Evolutionary conservation across 2,888 invertebrate genomes (phyloP).

Genomic region (Gryllus longicercus): DNA sequence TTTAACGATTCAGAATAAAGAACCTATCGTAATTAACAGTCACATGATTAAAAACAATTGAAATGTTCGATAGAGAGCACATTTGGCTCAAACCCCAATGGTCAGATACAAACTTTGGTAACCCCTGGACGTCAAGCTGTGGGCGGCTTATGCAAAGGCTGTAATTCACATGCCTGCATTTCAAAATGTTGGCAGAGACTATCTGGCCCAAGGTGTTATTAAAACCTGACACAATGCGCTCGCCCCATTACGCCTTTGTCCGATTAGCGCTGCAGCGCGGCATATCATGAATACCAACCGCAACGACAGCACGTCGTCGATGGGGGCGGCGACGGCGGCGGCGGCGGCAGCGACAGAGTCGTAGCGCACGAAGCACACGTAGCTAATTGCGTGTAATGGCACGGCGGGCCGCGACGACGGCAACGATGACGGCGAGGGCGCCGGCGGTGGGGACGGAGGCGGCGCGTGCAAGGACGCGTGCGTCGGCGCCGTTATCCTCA

Average conservation of each 20-base stretch:
- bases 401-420: neutral
- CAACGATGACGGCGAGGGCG: neutral
- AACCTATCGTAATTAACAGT: too few species aligned
- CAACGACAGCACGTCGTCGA: too few species aligned
- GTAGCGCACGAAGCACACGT: neutral
- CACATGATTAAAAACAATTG: too few species aligned
- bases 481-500: too few species aligned
- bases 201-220: slow-evolving; percentile 17
- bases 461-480: too few species aligned
- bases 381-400: neutral
- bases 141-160: neutral
- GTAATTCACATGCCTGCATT: slow-evolving; percentile 17
- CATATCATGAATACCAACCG: neutral
- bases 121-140: neutral
- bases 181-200: neutral
- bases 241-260: neutral
- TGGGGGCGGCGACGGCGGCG: too few species aligned
- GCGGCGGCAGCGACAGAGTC: neutral
- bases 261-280: neutral
- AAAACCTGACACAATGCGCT: neutral
- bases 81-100: too few species aligned
- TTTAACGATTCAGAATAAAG: too few species aligned
- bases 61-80: too few species aligned
- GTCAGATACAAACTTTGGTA: neutral
- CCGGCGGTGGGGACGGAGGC: neutral